Evolutionary conservation across 2,797 vertebrate genomes (phyloP).

Genomic region (Pangasius macronema): DNA sequence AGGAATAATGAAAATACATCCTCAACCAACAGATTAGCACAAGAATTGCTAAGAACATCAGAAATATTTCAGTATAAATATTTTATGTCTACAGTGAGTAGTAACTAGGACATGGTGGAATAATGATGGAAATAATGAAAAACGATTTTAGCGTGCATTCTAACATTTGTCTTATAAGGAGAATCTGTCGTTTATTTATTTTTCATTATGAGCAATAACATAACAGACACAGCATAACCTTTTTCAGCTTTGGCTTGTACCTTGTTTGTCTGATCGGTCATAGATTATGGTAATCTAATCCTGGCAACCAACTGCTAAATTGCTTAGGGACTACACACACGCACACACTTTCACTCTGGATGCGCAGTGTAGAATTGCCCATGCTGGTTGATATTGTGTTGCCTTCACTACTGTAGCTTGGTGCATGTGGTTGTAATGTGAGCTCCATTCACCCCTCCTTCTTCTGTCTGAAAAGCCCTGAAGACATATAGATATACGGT

Average conservation of each 20-base stretch:
- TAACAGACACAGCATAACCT: slow-evolving; percentile 39
- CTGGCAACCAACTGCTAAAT: slow-evolving; percentile 59
- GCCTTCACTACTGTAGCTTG: slow-evolving; percentile 35
- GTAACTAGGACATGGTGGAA: not conserved
- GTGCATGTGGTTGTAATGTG: slow-evolving; percentile 49
- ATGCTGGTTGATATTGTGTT: slow-evolving; percentile 43
- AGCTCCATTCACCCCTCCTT: slow-evolving; percentile 42
- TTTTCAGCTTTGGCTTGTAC: slow-evolving; percentile 61
- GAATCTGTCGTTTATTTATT: not conserved
- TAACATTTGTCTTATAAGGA: not conserved
- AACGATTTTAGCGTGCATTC: not conserved
- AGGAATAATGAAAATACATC: not conserved
- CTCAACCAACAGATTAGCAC: not conserved
- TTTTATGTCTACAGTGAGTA: not conserved
- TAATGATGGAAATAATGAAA: not conserved
- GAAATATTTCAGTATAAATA: not conserved
- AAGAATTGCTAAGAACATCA: not conserved
- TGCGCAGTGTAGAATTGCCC: slow-evolving; percentile 15
- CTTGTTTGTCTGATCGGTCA: slow-evolving; percentile 69
- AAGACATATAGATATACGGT: slow-evolving; percentile 41
- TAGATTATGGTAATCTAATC: slow-evolving; percentile 75
- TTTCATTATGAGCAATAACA: not conserved
- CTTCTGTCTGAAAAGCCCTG: slow-evolving; percentile 43
- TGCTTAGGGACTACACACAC: slow-evolving; percentile 36
- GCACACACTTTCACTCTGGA: not conserved